These are phyloP conservation scores for Aporophyla nigra DNA, from an alignment of 2,888 invertebrate species.

Conservation along the genomic window DNA sequence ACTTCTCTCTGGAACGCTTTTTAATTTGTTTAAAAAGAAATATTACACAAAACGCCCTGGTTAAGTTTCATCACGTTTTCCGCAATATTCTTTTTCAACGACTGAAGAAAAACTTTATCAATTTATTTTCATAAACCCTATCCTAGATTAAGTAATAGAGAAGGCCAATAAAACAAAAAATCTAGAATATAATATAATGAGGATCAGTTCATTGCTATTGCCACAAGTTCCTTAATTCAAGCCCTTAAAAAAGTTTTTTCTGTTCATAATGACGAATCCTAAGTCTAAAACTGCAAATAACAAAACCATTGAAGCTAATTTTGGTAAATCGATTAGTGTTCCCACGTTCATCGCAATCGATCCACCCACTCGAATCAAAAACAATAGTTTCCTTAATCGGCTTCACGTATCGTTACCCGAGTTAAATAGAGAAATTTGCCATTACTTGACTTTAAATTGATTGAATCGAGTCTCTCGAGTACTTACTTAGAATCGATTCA, in stretches of 20 bases:
- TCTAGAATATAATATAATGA: background rate
- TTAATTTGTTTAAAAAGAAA: slow-evolving; percentile 40
- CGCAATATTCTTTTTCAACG: background rate
- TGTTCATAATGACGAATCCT: background rate
- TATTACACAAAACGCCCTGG: background rate
- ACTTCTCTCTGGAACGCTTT: slow-evolving; percentile 39
- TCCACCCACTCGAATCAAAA: slow-evolving; percentile 72
- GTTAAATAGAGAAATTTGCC: slow-evolving; percentile 77
- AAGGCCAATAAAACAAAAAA: background rate
- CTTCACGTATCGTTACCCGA: slow-evolving; percentile 80
- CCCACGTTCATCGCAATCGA: slow-evolving; percentile 72
- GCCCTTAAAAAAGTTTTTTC: background rate
- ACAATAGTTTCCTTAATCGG: slow-evolving; percentile 73
- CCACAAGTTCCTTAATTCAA: background rate
- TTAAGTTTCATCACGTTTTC: slow-evolving; percentile 1
- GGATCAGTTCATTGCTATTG: background rate
- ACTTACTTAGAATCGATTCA: slow-evolving; percentile 15
- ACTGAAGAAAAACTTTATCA: background rate
- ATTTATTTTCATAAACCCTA: background rate
- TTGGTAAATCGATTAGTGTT: slow-evolving; percentile 65
- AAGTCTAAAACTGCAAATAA: slow-evolving; percentile 38
- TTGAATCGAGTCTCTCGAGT: slow-evolving; percentile 32
- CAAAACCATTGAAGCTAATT: slow-evolving; percentile 62
- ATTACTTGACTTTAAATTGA: slow-evolving; percentile 60
- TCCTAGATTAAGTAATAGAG: background rate